Evolutionary conservation across 2,888 invertebrate species (phyloP).

Genomic region (Parapristionchus giblindavisi): DNA sequence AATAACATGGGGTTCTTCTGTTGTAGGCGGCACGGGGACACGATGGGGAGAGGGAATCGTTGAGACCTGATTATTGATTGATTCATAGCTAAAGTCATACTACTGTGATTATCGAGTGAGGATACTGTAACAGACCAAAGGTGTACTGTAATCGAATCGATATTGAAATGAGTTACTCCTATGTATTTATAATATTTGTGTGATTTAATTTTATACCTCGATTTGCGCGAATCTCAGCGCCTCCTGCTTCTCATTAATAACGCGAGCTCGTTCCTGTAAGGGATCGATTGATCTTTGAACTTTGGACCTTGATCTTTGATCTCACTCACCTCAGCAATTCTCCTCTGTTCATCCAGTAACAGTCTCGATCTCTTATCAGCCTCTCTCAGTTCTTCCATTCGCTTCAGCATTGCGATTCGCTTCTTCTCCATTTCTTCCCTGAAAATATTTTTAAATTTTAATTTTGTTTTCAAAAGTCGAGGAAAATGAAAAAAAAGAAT

Average conservation of each 20-base stretch:
- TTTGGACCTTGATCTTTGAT: not conserved
- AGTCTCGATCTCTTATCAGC: slow-evolving; percentile 47
- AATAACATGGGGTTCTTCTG: slow-evolving; percentile 20
- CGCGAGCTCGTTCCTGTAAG: slow-evolving; percentile 40
- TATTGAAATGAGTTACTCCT: not conserved
- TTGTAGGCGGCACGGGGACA: not conserved
- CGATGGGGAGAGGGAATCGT: slow-evolving; percentile 19
- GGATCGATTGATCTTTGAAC: not conserved
- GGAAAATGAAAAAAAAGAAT: not conserved
- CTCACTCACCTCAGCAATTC: not conserved
- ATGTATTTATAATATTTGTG: too few species aligned
- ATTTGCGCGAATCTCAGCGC: slow-evolving; percentile 45
- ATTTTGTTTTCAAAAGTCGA: not conserved
- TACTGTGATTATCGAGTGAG: not conserved
- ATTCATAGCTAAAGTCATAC: not conserved
- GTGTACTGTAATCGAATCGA: not conserved
- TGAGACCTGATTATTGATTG: not conserved
- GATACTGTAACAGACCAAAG: not conserved
- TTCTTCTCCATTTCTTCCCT: slow-evolving; percentile 38
- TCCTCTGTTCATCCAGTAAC: slow-evolving; percentile 22
- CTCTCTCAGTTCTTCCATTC: slow-evolving; percentile 50
- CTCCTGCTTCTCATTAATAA: slow-evolving; percentile 46
- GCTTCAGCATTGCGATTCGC: slow-evolving; percentile 44
- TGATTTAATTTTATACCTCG: slow-evolving; percentile 26
- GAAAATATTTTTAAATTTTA: not conserved